Evolutionary conservation across 2,113 vertebrate species (phyloP).

Genomic region (Leptocoma aspasia): DNA sequence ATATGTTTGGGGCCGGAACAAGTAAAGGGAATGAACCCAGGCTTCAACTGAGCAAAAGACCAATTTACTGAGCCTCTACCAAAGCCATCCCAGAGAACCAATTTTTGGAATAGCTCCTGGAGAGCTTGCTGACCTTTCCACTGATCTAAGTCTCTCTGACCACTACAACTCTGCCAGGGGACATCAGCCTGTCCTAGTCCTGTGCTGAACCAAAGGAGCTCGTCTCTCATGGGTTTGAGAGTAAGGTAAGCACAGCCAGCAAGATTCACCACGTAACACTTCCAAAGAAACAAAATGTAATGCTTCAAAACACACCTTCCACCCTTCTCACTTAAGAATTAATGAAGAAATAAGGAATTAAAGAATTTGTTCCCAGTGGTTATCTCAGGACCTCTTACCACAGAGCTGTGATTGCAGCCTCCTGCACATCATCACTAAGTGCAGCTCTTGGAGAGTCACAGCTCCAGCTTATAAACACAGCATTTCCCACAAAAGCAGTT

Average conservation of each 20-base stretch:
- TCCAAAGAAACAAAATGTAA: background rate
- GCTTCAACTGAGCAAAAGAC: background rate
- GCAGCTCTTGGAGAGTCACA: background rate
- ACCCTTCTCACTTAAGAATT: background rate
- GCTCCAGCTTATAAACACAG: background rate
- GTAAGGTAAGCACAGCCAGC: background rate
- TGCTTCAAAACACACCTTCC: background rate
- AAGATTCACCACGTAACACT: background rate
- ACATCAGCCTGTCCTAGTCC: background rate
- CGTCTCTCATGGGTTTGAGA: fast-evolving
- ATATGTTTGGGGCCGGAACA: background rate
- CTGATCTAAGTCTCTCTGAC: background rate
- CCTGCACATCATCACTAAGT: background rate
- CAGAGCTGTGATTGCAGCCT: background rate
- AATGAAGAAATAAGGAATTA: background rate
- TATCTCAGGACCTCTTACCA: background rate
- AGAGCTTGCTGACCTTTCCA: background rate
- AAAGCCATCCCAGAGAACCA: background rate
- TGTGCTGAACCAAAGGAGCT: background rate
- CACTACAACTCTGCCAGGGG: background rate
- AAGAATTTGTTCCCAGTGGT: background rate
- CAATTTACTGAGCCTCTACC: background rate
- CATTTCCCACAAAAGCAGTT: background rate
- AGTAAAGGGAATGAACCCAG: background rate
- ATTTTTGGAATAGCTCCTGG: background rate